Percentiles rank a stretch among this genome's conserved stretches.
Evolutionary conservation across 2,113 vertebrate species (phyloP).

Genomic region (Caranx melampygus): DNA sequence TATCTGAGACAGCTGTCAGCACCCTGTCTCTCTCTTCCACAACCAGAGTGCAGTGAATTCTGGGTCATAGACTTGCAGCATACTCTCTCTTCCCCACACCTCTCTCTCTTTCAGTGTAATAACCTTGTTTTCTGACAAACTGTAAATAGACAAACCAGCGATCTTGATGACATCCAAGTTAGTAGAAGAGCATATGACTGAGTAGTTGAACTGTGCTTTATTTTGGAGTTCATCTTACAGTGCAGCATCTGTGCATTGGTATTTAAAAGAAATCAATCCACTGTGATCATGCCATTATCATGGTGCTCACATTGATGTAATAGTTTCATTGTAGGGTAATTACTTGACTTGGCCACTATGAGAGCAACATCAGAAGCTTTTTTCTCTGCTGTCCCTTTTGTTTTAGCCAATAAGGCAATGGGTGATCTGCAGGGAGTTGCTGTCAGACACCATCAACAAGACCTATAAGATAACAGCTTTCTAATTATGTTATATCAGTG

Average conservation of each 20-base stretch:
- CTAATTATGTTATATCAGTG: constrained; percentile 38
- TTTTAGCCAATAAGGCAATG: constrained; percentile 4
- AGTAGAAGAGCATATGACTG: background rate
- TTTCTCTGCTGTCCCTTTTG: constrained; percentile 6
- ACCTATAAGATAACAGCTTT: constrained; percentile 18
- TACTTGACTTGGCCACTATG: background rate
- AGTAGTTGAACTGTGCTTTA: background rate
- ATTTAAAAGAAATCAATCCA: constrained; percentile 7
- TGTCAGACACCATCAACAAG: constrained; percentile 32
- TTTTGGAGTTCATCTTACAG: background rate
- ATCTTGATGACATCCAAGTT: background rate
- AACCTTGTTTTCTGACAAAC: background rate
- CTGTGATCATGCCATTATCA: background rate
- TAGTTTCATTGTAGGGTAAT: constrained; percentile 9
- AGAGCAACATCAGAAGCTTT: constrained; percentile 3
- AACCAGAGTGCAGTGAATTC: background rate
- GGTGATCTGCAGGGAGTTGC: constrained; percentile 1
- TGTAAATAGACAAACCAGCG: background rate
- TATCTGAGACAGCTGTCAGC: constrained; percentile 24
- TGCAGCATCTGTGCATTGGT: background rate
- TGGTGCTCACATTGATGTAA: background rate
- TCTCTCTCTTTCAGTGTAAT: background rate
- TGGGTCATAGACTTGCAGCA: background rate
- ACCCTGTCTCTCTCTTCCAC: constrained; percentile 21
- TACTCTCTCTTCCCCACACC: background rate